Base-by-base conservation (phyloP, 2,888 invertebrate species). In the Ephialtes manifestator region DNA sequence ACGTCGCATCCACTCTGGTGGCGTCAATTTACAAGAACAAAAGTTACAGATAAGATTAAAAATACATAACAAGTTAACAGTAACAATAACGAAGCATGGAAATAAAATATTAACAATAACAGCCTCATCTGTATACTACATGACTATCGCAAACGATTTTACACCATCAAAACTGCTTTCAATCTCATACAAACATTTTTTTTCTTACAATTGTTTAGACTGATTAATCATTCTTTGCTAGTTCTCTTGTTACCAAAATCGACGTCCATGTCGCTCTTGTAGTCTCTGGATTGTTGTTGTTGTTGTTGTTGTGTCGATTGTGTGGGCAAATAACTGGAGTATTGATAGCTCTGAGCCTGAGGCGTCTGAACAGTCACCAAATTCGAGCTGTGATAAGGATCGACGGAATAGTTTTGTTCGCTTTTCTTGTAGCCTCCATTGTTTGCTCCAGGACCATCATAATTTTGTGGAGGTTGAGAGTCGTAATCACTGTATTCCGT, bases 401-500 rank as follows among this genome's bases (percentile, higher is more conserved):
- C 89, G 10, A 76, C 71, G 11, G 76, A 78, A 63, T 89, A 91
- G 58, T 67, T 90, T 35, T 89, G 86, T n/a, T 82, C 78, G n/a
- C 74, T 84, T 20, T 88, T 86, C 8, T 87, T 86, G 35, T 88
- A 90, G 2, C 84, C 67, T 4, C 43, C 85, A 5, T 18, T 58
- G 46, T 86, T 87, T 18, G 68, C 63, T 35, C 82, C 35, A 3
- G 81, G 46, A 5, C 28, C 35, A 0, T 89, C 89, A 46, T 89
- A 90, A 68, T 82, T 89, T 13, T 90, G 89, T 4, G 75, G 31
- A 0, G 76, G 75, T 1, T 83, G 86, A 0, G 87, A 82, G 20
- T 92, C 93, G 53, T 92, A 93, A 48, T 87, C 90, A 0, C 81
- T 87, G 81, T 93, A 93, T 15, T 91, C 91, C 0, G 86, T 35